Conservation (phyloP, 2,888 invertebrate genomes). For the Mesorhabditis spiculigera region DNA sequence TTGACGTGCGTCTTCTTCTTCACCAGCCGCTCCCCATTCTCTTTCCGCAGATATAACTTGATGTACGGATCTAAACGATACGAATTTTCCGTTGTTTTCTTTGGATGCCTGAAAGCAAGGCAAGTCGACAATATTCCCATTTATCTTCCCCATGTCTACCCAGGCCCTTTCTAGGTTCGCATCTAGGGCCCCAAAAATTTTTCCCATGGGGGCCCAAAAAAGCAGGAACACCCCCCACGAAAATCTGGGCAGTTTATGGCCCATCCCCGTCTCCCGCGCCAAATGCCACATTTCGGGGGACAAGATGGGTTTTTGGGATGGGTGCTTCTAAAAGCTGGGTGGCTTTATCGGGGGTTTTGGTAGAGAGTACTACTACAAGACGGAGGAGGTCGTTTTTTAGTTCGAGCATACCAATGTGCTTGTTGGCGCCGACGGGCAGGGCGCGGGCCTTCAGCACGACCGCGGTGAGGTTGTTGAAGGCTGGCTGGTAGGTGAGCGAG, state of each 20-base stretch:
- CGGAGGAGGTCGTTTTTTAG: background rate
- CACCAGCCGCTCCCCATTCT: constrained; percentile 82
- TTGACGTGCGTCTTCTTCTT: constrained; percentile 95
- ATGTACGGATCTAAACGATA: constrained; percentile 79
- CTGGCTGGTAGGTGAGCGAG: constrained; percentile 96
- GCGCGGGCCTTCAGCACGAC: constrained; percentile 94
- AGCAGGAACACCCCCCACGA: too few species aligned
- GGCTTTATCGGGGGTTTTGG: too few species aligned
- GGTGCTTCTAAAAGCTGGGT: too few species aligned
- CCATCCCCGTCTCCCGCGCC: too few species aligned
- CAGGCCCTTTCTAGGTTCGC: too few species aligned
- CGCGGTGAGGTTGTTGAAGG: constrained; percentile 88
- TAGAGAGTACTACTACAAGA: background rate
- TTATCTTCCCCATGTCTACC: too few species aligned
- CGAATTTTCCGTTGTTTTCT: background rate
- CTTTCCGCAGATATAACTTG: constrained; percentile 91
- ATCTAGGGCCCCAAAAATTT: too few species aligned
- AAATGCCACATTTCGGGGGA: too few species aligned
- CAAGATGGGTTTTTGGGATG: too few species aligned
- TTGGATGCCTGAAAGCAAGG: background rate
- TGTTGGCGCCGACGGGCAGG: constrained; percentile 62
- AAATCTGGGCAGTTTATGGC: too few species aligned
- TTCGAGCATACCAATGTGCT: background rate
- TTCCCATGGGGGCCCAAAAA: too few species aligned
- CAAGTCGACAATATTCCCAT: too few species aligned